Evolutionary conservation across 1,140 invertebrate species (phyloP), one percentile per base, ranked within the genome.

Genomic region (Drosophila elegans): DNA sequence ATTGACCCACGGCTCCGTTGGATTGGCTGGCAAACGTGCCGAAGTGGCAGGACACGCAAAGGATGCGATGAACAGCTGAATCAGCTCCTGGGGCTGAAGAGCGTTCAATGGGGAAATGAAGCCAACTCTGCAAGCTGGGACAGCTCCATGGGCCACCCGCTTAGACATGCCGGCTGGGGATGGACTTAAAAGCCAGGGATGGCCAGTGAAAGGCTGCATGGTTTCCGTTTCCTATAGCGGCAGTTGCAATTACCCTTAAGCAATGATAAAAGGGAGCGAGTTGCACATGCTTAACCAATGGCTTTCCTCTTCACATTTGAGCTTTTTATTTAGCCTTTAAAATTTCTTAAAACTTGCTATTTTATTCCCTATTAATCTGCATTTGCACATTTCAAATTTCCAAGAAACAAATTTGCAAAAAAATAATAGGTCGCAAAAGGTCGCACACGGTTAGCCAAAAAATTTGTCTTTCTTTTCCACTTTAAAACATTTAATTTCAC

Each of bases 91-190:
- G 0, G 96, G 95, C 94, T 96, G 21, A n/a, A 41, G 44, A 41
- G 39, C 44, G 0, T 96, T 96, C 39, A 95, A 96, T 9, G 96
- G 95, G 92, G 95, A 41, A 45, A 96, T 94, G 88, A 96, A 96
- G 41, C 96, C 96, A 73, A 93, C 92, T 27, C 92, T 27, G 95
- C 32, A 67, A 95, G 94, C 68, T 90, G 81, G 46, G 91, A 92
- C 52, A 95, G 91, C 52, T 72, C 56, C 27, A 16, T 53, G 29
- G 63, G 68, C 45, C 62, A 60, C 57, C 48, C 41, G 46, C 57
- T 61, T 46, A 63, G 52, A 79, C 75, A 55, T 57, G 90, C 93
- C 71, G 94, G 95, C 2, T 95, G 91, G 29, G 95, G 94, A 71
- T 94, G 94, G 89, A 97, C 96, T 41, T 97, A 95, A 73, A 96